These are phyloP conservation scores for Pterobdella sp. DNA, from an alignment of 2,888 invertebrate species.

Conservation along the genomic window DNA sequence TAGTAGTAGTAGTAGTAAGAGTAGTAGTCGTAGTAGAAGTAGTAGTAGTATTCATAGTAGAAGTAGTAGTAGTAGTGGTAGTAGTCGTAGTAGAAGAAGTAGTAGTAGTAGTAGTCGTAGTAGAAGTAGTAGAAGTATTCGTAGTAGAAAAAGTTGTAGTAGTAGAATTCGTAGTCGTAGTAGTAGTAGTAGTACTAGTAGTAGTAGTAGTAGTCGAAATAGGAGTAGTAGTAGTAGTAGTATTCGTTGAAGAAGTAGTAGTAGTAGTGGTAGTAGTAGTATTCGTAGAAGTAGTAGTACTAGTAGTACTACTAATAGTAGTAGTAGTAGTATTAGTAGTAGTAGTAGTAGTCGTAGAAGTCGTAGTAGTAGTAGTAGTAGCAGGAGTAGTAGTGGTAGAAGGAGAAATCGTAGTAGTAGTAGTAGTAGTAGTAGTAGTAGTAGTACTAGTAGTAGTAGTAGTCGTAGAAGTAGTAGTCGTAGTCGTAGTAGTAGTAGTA, in stretches of 20 bases:
- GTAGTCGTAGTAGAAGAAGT: constrained; percentile 7
- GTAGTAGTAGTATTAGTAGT: background rate
- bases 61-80: constrained; percentile 11
- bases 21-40: constrained; percentile 6
- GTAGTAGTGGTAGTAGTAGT: constrained; percentile 14
- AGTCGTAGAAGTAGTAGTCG: constrained; percentile 10
- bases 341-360: background rate
- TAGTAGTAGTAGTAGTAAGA: constrained; percentile 1
- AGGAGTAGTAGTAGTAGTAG: constrained; percentile 13
- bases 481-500: constrained; percentile 7
- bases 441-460: constrained; percentile 18
- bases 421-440: constrained; percentile 18
- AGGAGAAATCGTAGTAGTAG: constrained; percentile 3
- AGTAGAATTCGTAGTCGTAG: constrained; percentile 2
- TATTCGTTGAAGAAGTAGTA: constrained; percentile 1
- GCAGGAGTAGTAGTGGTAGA: constrained; percentile 20
- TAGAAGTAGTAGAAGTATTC: constrained; percentile 1
- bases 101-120: constrained; percentile 11
- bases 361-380: constrained; percentile 15
- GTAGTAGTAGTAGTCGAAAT: constrained; percentile 1
- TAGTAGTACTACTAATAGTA: constrained; percentile 4
- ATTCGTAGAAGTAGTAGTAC: constrained; percentile 9
- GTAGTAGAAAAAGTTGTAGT: constrained; percentile 2
- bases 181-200: background rate
- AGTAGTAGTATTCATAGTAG: constrained; percentile 10